A percentile compares a stretch with the other conserved stretches of the same genome.
These are phyloP conservation scores for Sphenopsis melanotis DNA, from an alignment of 2,797 vertebrate species.

Conservation along the genomic window DNA sequence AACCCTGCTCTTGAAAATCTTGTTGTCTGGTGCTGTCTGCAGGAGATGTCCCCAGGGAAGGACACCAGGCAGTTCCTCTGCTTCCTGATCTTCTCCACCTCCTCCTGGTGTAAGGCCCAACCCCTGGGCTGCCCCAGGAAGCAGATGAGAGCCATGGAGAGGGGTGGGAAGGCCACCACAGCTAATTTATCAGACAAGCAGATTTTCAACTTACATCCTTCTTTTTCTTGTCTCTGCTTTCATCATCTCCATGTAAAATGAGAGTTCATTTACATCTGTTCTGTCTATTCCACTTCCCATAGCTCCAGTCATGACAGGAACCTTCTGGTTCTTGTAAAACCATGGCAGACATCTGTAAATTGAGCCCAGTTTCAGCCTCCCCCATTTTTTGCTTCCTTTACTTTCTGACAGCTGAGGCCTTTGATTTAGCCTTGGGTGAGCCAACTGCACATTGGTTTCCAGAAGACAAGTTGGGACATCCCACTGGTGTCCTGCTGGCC, in stretches of 20 bases:
- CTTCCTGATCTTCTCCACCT: not conserved
- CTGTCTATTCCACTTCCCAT: not conserved
- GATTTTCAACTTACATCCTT: not conserved
- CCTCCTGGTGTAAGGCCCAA: not conserved
- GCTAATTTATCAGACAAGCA: not conserved
- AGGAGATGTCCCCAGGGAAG: not conserved
- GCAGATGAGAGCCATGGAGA: not conserved
- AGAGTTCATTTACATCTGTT: not conserved
- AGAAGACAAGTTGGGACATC: not conserved
- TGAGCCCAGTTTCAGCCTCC: not conserved
- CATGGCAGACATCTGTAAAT: not conserved
- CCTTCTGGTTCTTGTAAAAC: not conserved
- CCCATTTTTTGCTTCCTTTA: not conserved
- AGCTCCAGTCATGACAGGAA: not conserved
- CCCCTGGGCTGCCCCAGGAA: not conserved
- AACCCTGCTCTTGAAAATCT: not conserved
- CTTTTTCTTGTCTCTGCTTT: not conserved
- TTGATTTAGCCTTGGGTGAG: not conserved
- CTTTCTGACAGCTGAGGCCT: not conserved
- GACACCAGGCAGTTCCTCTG: not conserved
- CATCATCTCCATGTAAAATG: not conserved
- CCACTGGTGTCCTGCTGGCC: not conserved
- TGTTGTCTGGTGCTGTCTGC: not conserved
- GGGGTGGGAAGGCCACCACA: not conserved
- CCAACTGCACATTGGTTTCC: fast-evolving